Conservation (phyloP, 2,113 vertebrate genomes). For the Isurus oxyrinchus region DNA sequence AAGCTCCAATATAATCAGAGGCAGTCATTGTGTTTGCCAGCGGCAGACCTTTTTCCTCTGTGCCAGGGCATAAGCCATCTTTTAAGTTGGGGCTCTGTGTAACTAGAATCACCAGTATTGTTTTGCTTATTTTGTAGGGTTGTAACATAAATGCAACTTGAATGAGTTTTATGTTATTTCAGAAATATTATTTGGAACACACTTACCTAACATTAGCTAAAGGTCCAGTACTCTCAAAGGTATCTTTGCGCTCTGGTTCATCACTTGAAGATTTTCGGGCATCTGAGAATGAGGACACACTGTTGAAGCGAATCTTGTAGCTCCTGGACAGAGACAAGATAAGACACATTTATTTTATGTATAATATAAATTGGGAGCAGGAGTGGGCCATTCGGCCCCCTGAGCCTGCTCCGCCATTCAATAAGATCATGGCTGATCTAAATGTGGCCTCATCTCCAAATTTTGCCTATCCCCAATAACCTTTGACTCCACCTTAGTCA, state of each 20-base stretch:
- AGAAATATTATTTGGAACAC: background rate
- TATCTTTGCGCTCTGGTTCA: slow-evolving; percentile 72
- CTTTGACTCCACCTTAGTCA: too few relatives aligned
- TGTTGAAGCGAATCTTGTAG: slow-evolving; percentile 98
- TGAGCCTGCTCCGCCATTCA: too few relatives aligned
- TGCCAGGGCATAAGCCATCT: background rate
- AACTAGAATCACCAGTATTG: background rate
- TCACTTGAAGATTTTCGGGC: slow-evolving; percentile 81
- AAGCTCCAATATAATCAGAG: background rate
- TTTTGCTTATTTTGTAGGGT: background rate
- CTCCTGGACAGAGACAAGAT: slow-evolving; percentile 60
- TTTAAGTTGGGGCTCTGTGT: background rate
- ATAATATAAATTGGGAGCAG: background rate
- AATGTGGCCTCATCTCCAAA: too few relatives aligned
- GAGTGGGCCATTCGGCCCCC: too few relatives aligned
- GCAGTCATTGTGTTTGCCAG: background rate
- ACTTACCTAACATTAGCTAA: slow-evolving; percentile 90
- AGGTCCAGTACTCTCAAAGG: slow-evolving; percentile 89
- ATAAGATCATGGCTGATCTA: too few relatives aligned
- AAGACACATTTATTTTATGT: background rate
- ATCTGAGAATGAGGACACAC: slow-evolving; percentile 89
- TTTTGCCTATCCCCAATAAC: too few relatives aligned
- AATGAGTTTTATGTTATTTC: background rate
- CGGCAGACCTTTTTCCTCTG: background rate
- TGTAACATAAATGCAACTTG: background rate